phyloP scores from a whole-genome alignment of 2,797 vertebrate genomes.

The Chaetophractus vellerosus region DNA sequence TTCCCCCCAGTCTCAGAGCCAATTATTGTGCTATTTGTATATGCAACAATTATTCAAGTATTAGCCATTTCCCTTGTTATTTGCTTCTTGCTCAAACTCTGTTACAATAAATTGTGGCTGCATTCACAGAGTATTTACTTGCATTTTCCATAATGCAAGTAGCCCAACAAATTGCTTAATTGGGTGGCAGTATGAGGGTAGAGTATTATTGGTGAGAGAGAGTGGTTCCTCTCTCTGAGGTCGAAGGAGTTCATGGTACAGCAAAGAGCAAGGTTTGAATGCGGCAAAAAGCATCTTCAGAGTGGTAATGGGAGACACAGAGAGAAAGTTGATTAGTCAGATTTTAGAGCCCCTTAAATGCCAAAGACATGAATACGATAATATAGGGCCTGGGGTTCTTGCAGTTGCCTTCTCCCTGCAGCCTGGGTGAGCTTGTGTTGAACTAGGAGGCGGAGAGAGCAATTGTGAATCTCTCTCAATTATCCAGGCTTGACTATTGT shows the following conservation, averaged over 20 bases:
- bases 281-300: neutral
- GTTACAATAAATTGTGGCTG: conserved; percentile 85
- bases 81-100: conserved; percentile 87
- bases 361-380: neutral
- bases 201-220: neutral
- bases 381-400: neutral
- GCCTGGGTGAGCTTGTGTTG: neutral
- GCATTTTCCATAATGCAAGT: conserved; percentile 83
- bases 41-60: conserved; percentile 86
- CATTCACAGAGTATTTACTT: conserved; percentile 83
- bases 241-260: neutral
- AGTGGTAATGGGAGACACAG: neutral
- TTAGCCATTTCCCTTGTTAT: conserved; percentile 88
- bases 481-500: neutral
- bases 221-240: neutral
- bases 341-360: conserved; percentile 2
- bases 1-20: conserved; percentile 85
- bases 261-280: neutral
- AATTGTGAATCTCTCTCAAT: neutral
- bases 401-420: neutral
- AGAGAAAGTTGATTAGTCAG: neutral
- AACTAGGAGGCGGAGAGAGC: neutral
- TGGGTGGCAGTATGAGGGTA: neutral
- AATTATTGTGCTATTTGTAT: conserved; percentile 88
- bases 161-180: conserved; percentile 79